phyloP scores from a whole-genome alignment of 2,113 vertebrate genomes.

The Girardinichthys multiradiatus region DNA sequence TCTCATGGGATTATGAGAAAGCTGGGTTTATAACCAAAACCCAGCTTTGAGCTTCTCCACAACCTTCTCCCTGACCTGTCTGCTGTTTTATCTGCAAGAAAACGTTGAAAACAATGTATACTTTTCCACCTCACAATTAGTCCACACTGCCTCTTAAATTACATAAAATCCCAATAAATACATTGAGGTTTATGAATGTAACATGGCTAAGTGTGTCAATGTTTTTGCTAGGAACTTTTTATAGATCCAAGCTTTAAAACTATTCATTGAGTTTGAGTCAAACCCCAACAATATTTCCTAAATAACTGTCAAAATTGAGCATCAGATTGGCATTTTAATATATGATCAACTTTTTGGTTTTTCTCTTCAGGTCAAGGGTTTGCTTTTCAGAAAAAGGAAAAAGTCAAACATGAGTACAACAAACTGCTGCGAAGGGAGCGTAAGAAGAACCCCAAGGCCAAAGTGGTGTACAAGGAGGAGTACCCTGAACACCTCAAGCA shows the following conservation, averaged over 20 bases:
- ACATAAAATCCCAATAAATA: too few species aligned
- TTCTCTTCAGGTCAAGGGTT: slow-evolving; percentile 87
- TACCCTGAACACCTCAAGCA: slow-evolving; percentile 95
- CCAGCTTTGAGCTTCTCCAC: too few species aligned
- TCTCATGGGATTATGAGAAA: too few species aligned
- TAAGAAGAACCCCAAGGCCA: slow-evolving; percentile 27
- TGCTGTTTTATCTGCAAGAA: too few species aligned
- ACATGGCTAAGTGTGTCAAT: too few species aligned
- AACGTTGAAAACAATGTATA: too few species aligned
- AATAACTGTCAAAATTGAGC: not conserved
- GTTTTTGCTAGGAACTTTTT: too few species aligned
- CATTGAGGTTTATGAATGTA: too few species aligned
- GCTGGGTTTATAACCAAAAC: too few species aligned
- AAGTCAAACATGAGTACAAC: slow-evolving; percentile 87
- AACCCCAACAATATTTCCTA: not conserved
- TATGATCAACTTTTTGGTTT: not conserved
- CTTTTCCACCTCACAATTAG: too few species aligned
- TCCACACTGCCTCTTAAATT: too few species aligned
- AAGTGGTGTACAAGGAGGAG: slow-evolving; percentile 77
- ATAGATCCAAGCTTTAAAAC: not conserved
- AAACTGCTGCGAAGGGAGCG: slow-evolving; percentile 83
- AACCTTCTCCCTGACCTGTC: too few species aligned
- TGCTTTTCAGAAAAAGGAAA: slow-evolving; percentile 89
- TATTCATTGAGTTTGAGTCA: not conserved
- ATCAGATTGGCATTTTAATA: not conserved